These are phyloP conservation scores for Patiria miniata DNA, from an alignment of 35 echinoderm and acorn worm genomes.

Conservation along the genomic window DNA sequence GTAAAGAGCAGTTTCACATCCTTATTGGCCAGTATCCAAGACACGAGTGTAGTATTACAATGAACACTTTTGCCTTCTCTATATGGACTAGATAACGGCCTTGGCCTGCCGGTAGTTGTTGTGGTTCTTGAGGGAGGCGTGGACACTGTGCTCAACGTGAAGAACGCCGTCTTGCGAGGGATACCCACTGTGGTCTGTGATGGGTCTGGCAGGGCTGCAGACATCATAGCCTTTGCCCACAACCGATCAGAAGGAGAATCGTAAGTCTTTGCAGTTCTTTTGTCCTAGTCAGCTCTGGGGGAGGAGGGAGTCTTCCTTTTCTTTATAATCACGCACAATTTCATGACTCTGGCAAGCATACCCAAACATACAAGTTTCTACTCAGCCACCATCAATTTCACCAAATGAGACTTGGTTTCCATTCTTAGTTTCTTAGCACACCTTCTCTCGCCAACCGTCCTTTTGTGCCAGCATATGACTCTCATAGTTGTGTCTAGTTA, in stretches of 20 bases:
- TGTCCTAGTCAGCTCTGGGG: not conserved
- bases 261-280: slow-evolving; percentile 11
- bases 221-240: slow-evolving; percentile 80
- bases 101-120: slow-evolving; percentile 74
- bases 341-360: too few relatives aligned
- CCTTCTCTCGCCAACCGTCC: too few relatives aligned
- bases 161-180: slow-evolving; percentile 40
- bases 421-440: too few relatives aligned
- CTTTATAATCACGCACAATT: not conserved
- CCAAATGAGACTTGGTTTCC: too few relatives aligned
- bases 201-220: slow-evolving; percentile 78
- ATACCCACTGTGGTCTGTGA: slow-evolving; percentile 83
- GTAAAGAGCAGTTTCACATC: too few relatives aligned
- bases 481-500: too few relatives aligned
- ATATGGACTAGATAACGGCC: slow-evolving; percentile 58
- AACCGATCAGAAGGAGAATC: slow-evolving; percentile 49
- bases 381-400: not conserved
- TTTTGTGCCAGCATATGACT: too few relatives aligned
- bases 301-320: not conserved
- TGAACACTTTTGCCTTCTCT: too few relatives aligned
- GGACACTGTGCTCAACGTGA: slow-evolving; percentile 48
- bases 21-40: too few relatives aligned
- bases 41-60: too few relatives aligned
- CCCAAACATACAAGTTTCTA: too few relatives aligned
- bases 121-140: slow-evolving; percentile 73